Evolutionary conservation across 2,888 invertebrate genomes (phyloP).

Genomic region (Encarsia formosa): DNA sequence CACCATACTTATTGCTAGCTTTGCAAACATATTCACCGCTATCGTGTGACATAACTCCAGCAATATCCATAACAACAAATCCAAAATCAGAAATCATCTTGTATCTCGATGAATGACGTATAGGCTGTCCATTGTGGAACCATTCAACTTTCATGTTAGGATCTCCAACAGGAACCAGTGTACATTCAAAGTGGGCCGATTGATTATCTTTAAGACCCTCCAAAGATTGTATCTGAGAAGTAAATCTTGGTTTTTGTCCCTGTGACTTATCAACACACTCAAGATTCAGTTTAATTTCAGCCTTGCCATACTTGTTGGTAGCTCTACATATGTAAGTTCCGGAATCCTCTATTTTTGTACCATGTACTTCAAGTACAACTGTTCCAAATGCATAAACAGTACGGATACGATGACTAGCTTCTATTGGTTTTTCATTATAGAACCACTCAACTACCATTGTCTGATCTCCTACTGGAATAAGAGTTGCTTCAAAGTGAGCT

Average conservation of each 20-base stretch:
- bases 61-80: conserved; percentile 89
- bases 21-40: conserved; percentile 90
- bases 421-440: conserved; percentile 84
- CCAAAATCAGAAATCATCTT: conserved; percentile 94
- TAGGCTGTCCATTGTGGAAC: conserved; percentile 90
- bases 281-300: conserved; percentile 78
- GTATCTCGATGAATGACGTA: conserved; percentile 84
- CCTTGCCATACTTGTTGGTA: conserved; percentile 83
- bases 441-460: conserved; percentile 95
- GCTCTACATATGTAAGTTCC: conserved; percentile 86
- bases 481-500: conserved; percentile 94
- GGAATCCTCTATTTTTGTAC: conserved; percentile 88
- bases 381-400: conserved; percentile 97
- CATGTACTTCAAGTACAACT: conserved; percentile 93
- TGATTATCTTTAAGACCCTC: conserved; percentile 87
- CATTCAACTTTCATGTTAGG: conserved; percentile 92
- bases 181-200: conserved; percentile 93
- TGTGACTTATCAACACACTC: conserved; percentile 80
- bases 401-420: conserved; percentile 84
- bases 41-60: conserved; percentile 90
- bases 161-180: conserved; percentile 88
- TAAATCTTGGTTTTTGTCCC: conserved; percentile 84
- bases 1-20: conserved; percentile 87
- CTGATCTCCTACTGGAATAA: conserved; percentile 90
- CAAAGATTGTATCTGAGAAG: conserved; percentile 79